phyloP scores from a whole-genome alignment of 1,140 invertebrate genomes.

The Condylostylus longicornis region DNA sequence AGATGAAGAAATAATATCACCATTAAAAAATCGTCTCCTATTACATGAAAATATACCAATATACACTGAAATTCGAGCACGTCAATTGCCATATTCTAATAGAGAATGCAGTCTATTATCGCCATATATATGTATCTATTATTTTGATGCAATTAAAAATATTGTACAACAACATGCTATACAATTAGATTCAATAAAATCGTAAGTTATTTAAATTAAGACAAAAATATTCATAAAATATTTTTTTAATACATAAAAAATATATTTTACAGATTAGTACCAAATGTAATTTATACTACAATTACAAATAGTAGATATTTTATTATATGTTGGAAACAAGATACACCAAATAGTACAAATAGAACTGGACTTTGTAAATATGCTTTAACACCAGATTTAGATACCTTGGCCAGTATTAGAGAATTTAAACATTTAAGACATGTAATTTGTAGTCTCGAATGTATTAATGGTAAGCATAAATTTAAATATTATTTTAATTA shows the following conservation, averaged over 20 bases:
- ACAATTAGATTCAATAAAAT: slow-evolving; percentile 23
- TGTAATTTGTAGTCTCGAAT: slow-evolving; percentile 20
- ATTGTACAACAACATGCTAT: slow-evolving; percentile 23
- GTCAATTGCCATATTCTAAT: slow-evolving; percentile 16
- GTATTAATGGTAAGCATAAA: slow-evolving; percentile 11
- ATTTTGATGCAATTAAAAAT: slow-evolving; percentile 23
- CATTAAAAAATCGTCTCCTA: slow-evolving; percentile 21
- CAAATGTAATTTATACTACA: slow-evolving; percentile 20
- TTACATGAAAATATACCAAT: slow-evolving; percentile 24
- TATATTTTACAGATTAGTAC: slow-evolving; percentile 11
- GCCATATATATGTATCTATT: slow-evolving; percentile 26
- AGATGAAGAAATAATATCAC: slow-evolving; percentile 19
- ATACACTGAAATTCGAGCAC: slow-evolving; percentile 25
- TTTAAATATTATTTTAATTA: not conserved
- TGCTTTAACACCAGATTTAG: slow-evolving; percentile 23
- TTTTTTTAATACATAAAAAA: not conserved
- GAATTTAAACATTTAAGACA: slow-evolving; percentile 26
- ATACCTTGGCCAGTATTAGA: slow-evolving; percentile 26
- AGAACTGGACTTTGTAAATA: slow-evolving; percentile 28
- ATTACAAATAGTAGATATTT: slow-evolving; percentile 25
- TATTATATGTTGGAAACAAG: slow-evolving; percentile 26
- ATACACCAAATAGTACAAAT: slow-evolving; percentile 17
- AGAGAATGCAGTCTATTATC: slow-evolving; percentile 20
- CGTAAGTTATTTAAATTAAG: slow-evolving; percentile 9
- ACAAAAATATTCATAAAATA: not conserved